Evolutionary conservation across 1,140 invertebrate genomes (phyloP).

Genomic region (Rhynchophorus ferrugineus): DNA sequence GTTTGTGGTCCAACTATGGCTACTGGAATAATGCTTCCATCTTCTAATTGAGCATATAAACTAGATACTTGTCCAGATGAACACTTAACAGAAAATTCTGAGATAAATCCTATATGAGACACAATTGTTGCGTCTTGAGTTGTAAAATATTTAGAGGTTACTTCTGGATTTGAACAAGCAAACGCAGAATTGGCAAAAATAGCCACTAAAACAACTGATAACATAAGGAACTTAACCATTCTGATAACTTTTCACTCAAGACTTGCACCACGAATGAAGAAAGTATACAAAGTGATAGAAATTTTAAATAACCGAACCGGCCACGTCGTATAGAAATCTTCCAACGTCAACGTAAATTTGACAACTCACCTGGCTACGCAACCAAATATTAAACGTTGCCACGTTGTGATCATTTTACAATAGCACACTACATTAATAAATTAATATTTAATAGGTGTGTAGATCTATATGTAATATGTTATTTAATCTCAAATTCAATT

Average conservation of each 20-base stretch:
- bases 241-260: constrained; percentile 4
- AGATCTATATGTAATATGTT: no score
- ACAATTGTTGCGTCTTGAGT: constrained; percentile 86
- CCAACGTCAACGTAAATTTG: not conserved
- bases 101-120: constrained; percentile 71
- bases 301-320: not conserved
- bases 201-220: constrained; percentile 4
- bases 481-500: no score
- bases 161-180: constrained; percentile 53
- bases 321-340: constrained; percentile 7
- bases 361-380: constrained; percentile 2
- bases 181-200: constrained; percentile 14
- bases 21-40: constrained; percentile 69
- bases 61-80: constrained; percentile 55
- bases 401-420: no score
- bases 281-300: not conserved
- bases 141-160: constrained; percentile 67
- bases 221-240: constrained; percentile 8
- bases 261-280: not conserved
- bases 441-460: no score
- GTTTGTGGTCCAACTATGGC: constrained; percentile 66
- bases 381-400: not conserved
- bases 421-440: no score
- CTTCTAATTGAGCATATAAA: constrained; percentile 77
- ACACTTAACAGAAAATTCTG: constrained; percentile 66